A percentile compares a stretch with the other conserved stretches of the same genome.
phyloP scores from a whole-genome alignment of 2,888 invertebrate genomes.

The Eupeodes latifasciatus region DNA sequence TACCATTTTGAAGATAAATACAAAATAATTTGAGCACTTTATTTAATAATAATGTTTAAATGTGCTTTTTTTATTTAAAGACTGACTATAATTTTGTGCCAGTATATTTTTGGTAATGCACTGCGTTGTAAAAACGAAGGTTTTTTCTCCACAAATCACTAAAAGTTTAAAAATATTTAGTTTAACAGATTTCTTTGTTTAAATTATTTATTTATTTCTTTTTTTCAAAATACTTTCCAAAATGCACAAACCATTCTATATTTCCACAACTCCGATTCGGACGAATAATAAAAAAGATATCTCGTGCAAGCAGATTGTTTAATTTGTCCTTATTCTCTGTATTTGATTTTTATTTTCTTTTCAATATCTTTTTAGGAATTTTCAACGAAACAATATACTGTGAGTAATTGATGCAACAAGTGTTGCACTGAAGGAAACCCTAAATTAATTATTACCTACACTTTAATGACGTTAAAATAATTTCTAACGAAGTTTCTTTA shows the following conservation, averaged over 20 bases:
- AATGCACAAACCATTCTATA: conserved; percentile 47
- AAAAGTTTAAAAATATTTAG: conserved; percentile 26
- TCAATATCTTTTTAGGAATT: conserved; percentile 82
- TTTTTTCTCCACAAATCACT: conserved; percentile 12
- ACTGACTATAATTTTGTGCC: neutral
- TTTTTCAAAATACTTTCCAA: conserved; percentile 78
- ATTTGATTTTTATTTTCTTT: conserved; percentile 78
- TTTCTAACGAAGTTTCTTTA: conserved; percentile 64
- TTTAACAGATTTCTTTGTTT: conserved; percentile 70
- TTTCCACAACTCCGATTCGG: conserved; percentile 60
- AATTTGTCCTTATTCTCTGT: conserved; percentile 60
- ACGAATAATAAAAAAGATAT: conserved; percentile 41
- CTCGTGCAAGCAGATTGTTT: conserved; percentile 57
- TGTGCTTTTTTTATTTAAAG: neutral
- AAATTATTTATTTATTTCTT: conserved; percentile 32
- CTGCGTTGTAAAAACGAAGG: conserved; percentile 3
- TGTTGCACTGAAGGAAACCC: conserved; percentile 58
- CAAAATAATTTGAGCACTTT: no score
- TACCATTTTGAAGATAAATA: no score
- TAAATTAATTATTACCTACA: conserved; percentile 32
- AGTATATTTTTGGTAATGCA: neutral
- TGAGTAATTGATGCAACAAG: conserved; percentile 80
- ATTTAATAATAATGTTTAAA: neutral
- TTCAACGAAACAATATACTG: conserved; percentile 84
- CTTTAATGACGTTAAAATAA: conserved; percentile 59